Base-by-base conservation (phyloP, 2,797 vertebrate genomes). In the Acipenser transmontanus region DNA sequence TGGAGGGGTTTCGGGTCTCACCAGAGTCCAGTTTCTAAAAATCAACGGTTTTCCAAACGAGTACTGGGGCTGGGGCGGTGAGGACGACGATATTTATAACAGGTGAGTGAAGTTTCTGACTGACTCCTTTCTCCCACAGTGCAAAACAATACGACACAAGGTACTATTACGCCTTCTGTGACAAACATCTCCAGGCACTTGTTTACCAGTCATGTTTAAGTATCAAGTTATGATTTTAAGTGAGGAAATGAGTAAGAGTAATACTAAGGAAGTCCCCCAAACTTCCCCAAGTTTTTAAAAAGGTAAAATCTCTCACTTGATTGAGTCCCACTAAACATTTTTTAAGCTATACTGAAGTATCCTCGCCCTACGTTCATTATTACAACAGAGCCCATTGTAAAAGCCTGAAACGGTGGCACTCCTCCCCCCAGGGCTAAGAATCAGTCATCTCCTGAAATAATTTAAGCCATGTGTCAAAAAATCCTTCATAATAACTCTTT, bases 31-130 rank as follows among this genome's bases (percentile, higher is more conserved):
- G 87, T 99, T 98, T 74, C 85, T 98, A 82, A 99, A 94, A 87
- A 99, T 99, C 82, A 99, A 99, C 2, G 97, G 97, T 76, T 99
- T 99, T 78, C 96, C 97, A 68, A 98, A 99, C 0, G 96, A 98
- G 73, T 99, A 98, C 84, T 99, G 97, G 97, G 97, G 97, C 78
- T 99, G 96, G 96, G 96, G 96, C 77, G 96, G 96, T 20, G 96
- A 99, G 79, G 96, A 98, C 2, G 96, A 99, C 8, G 96, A 99
- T 85, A 98, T 99, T 78, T 99, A 98, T 81, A 99, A 99, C 89
- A 91, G 97, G 97, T 98, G 73, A 82, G 78, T 66, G 7, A 34
- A 34, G 34, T 34, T 34, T 34, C 34, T 34, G 34, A 34, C 34
- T 64, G 12, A 66, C 34, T 34, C 20, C 20, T 34, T 34, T 34